phyloP scores from a whole-genome alignment of 1,140 invertebrate species.

The Cataglyphis hispanica region DNA sequence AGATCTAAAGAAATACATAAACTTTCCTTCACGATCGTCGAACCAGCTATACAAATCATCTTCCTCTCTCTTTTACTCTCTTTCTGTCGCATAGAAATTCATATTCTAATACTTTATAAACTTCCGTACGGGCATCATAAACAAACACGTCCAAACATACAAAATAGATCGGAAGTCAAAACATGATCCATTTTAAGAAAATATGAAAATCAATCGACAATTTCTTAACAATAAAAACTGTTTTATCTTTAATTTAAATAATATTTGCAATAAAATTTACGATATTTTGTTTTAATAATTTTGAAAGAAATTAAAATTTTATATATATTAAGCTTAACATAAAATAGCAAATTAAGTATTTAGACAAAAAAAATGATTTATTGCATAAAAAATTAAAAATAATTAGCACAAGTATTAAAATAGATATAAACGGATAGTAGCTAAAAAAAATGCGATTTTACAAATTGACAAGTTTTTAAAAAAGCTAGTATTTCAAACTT shows the following conservation, averaged over 20 bases:
- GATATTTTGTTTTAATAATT: neutral
- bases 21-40: slow-evolving; percentile 56
- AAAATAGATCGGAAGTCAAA: neutral
- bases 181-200: neutral
- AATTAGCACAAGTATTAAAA: neutral
- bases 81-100: slow-evolving; percentile 52
- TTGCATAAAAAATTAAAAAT: neutral
- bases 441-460: neutral
- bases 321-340: neutral
- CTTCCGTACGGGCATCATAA: neutral
- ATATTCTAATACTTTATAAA: slow-evolving; percentile 51
- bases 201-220: too few relatives aligned
- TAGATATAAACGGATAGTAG: neutral
- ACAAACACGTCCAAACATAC: neutral
- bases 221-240: neutral
- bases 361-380: neutral
- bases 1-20: slow-evolving; percentile 51
- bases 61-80: neutral
- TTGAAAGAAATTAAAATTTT: neutral
- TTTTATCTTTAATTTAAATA: neutral
- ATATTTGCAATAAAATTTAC: neutral
- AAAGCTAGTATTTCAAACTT: neutral
- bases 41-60: slow-evolving; percentile 26
- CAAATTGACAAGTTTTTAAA: neutral
- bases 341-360: neutral